phyloP scores from a whole-genome alignment of 2,797 vertebrate species.

The Australoheros facetus region DNA sequence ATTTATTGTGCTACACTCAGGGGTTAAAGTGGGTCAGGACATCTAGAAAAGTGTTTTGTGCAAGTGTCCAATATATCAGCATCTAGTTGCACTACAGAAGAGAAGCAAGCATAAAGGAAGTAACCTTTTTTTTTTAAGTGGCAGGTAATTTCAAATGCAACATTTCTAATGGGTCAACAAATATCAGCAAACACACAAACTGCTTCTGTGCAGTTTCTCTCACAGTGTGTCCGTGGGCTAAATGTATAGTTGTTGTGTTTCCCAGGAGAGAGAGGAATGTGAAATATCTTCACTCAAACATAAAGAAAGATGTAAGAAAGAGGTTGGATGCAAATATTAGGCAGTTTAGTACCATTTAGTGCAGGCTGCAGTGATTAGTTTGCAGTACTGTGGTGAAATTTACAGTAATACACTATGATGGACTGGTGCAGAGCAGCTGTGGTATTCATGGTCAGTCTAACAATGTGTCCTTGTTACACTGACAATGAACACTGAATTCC shows the following conservation, averaged over 20 bases:
- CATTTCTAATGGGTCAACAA: rapidly evolving
- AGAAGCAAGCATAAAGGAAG: not conserved
- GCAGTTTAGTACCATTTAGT: not conserved
- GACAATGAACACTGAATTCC: not conserved
- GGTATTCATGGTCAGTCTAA: not conserved
- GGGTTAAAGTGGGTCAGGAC: not conserved
- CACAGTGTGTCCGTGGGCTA: too few species aligned
- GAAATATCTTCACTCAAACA: not conserved
- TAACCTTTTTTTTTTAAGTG: not conserved
- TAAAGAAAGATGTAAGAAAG: not conserved
- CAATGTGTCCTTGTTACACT: not conserved
- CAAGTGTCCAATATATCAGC: not conserved
- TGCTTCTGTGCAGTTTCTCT: rapidly evolving
- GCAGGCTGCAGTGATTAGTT: not conserved
- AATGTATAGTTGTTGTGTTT: not conserved
- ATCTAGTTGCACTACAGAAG: not conserved
- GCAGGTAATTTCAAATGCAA: not conserved
- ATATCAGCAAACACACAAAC: not conserved
- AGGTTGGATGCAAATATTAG: not conserved
- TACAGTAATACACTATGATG: not conserved
- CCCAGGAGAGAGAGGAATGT: not conserved
- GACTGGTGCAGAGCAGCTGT: not conserved
- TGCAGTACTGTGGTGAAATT: not conserved
- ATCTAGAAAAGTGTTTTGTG: not conserved
- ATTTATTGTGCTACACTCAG: not conserved